Base-by-base conservation (phyloP, 2,797 vertebrate genomes). In the Mormyrops attenuatus region DNA sequence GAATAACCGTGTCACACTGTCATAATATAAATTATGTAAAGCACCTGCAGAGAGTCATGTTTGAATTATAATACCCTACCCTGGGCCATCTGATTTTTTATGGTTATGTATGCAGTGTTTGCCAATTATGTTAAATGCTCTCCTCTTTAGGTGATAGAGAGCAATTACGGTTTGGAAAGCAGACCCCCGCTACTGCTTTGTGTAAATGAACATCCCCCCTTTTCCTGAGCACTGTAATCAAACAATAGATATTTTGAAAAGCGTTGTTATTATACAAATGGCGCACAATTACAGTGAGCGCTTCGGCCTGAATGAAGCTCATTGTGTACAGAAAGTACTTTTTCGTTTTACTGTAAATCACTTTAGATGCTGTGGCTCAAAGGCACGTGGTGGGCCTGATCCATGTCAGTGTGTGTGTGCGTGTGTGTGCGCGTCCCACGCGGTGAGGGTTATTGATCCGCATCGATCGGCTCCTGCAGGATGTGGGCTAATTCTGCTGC, bases 401-500 rank as follows among this genome's bases (percentile, higher is more conserved):
- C 84, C 87, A 87, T 85, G 55, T 85, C 89, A 73, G 63, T 89
- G 90, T 90, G 91, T 90, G 89, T 93, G 91, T 92, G 91, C 88
- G 91, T 94, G 91, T 89, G 92, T 90, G 88, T 93, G 91, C 92
- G 91, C 88, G 91, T 94, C 91, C 57, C 69, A 88, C 87, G 82
- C 90, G 91, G 88, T 92, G 90, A n/a, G 92, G 88, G 5, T 22
- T 93, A 95, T 95, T 90, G 95, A 96, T 95, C 89, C 34, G 22
- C 89, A 92, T 92, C 82, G 91, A 93, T 85, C 82, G 34, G 84
- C 87, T 84, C 92, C 89, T 92, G 91, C 90, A 91, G 30, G 93
- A 93, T 93, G 92, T 69, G 80, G 91, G 92, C 91, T 92, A 92
- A 93, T 92, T 93, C 92, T 89, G 63, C 88, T 22, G 63, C 91